Evolutionary conservation across 2,797 vertebrate genomes (phyloP).

Genomic region (Neostethus bicornis): DNA sequence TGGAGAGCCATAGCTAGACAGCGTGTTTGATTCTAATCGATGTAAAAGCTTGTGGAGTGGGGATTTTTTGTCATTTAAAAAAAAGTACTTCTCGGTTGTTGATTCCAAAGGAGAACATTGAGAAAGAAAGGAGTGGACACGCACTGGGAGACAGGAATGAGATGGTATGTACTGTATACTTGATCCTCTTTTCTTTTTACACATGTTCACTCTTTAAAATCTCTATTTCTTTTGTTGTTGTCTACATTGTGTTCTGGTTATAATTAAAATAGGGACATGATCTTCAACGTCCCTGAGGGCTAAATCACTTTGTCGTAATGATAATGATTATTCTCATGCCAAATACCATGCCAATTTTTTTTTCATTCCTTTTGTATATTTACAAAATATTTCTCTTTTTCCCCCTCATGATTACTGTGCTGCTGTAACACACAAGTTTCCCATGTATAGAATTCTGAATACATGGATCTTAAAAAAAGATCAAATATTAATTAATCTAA

Average conservation of each 20-base stretch:
- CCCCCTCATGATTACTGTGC: no score
- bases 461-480: neutral
- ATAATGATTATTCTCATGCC: slow-evolving; percentile 31
- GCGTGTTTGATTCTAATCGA: slow-evolving; percentile 42
- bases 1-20: slow-evolving; percentile 31
- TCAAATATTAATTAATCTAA: neutral
- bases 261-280: slow-evolving; percentile 56
- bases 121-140: slow-evolving; percentile 68
- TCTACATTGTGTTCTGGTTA: slow-evolving; percentile 13
- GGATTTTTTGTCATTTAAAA: slow-evolving; percentile 58
- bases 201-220: slow-evolving; percentile 3
- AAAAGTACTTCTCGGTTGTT: slow-evolving; percentile 69
- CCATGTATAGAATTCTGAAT: no score
- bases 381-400: no score
- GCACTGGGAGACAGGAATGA: slow-evolving; percentile 65
- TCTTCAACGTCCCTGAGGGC: slow-evolving; percentile 34
- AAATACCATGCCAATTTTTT: no score
- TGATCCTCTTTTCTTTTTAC: slow-evolving; percentile 22
- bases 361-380: no score
- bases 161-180: slow-evolving; percentile 75
- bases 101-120: slow-evolving; percentile 42
- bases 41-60: slow-evolving; percentile 62
- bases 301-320: slow-evolving; percentile 35
- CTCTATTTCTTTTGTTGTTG: slow-evolving; percentile 12
- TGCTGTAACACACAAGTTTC: no score